Evolutionary conservation across 2,113 vertebrate genomes (phyloP).

Genomic region (Phyllostomus discolor): DNA sequence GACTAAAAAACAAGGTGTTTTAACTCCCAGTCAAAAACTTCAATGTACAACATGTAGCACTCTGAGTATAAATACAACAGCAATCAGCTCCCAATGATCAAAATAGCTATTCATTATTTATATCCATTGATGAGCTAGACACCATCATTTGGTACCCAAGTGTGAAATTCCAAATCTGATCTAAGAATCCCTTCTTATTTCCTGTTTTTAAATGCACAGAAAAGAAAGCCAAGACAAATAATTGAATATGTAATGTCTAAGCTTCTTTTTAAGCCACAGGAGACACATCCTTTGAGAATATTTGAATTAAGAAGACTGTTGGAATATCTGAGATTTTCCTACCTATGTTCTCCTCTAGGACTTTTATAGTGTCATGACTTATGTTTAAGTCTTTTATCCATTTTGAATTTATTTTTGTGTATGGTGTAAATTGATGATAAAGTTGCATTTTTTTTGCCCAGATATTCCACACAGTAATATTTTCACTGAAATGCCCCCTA

Average conservation of each 20-base stretch:
- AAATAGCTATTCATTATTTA: constrained; percentile 17
- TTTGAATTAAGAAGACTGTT: constrained; percentile 7
- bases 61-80: background rate
- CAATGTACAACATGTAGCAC: background rate
- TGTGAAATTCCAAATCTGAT: constrained; percentile 30
- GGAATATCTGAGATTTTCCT: too few relatives aligned
- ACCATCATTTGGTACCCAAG: background rate
- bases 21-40: background rate
- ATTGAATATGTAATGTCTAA: background rate
- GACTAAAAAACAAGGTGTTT: background rate
- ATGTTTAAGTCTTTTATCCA: too few relatives aligned
- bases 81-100: background rate
- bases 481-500: too few relatives aligned
- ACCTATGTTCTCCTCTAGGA: too few relatives aligned
- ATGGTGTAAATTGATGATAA: too few relatives aligned
- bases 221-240: constrained; percentile 34
- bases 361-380: too few relatives aligned
- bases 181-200: background rate
- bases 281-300: background rate
- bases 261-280: background rate
- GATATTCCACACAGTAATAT: too few relatives aligned
- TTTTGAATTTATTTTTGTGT: too few relatives aligned
- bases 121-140: background rate
- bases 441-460: too few relatives aligned
- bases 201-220: background rate